Base-by-base conservation (phyloP, 2,888 invertebrate genomes). In the Drymonia ruficornis region DNA sequence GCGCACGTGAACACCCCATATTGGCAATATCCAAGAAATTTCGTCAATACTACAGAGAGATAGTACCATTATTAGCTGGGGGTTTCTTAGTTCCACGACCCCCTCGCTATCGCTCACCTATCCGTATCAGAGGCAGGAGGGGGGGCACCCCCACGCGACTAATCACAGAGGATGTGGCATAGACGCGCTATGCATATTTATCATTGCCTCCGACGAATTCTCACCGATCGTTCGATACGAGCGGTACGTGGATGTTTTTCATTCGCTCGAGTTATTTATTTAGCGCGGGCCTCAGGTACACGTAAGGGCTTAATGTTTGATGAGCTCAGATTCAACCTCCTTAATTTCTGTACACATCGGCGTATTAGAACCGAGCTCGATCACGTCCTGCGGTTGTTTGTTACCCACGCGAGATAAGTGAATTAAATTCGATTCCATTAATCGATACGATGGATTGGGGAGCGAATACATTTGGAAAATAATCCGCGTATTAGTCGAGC, bases 161-260 rank as follows among this genome's bases (percentile, higher is more conserved):
- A 91, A 91, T 91, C 92, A 92, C 91, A 80, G 89, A 91, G 91
- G 89, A 89, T 89, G 90, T 82, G 87, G 83, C 82, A 88, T 86
- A 87, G 89, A 91, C 91, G 91, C 87, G 89, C 86, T 87, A 90
- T 91, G 92, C 92, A 92, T 92, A 92, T 91, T 92, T 91, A 92
- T 91, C 86, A 88, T 85, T 79, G 78, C 84, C 83, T 83, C 86
- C 83, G 72, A 81, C 86, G 84, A 87, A 89, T 89, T 88, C 89
- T 83, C 89, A 86, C 85, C 78, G 84, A 66, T 70, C 62, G 59
- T 84, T 86, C 86, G 80, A 84, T 84, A 74, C 76, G 63, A 74
- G 63, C 68, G 65, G 76, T 75, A 85, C 84, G 84, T 84, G 84
- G 83, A 77, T 86, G 89, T 91, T 91, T 91, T 91, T 92, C 89